Evolutionary conservation across 2,113 vertebrate species (phyloP).

Genomic region (Cyrtonyx montezumae): DNA sequence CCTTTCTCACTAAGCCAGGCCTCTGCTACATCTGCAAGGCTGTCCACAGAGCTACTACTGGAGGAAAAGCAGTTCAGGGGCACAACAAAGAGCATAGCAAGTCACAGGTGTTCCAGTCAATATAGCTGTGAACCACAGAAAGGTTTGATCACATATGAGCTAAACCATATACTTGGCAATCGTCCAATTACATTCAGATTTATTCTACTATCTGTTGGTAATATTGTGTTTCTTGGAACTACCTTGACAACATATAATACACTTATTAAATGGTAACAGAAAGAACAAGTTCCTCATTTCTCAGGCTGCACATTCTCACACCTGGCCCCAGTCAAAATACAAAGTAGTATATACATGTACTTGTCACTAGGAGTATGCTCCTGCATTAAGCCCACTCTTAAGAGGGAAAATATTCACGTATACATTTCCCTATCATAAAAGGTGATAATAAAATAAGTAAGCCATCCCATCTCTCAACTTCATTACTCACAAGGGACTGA

Average conservation of each 20-base stretch:
- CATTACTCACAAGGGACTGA: not conserved
- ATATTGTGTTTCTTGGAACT: not conserved
- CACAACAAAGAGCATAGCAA: not conserved
- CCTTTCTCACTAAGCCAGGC: too few relatives aligned
- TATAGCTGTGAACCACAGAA: not conserved
- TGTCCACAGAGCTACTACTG: too few relatives aligned
- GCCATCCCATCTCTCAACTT: not conserved
- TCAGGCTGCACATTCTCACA: not conserved
- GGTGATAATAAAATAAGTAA: fast-evolving
- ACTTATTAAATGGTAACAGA: not conserved
- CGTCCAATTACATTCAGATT: not conserved
- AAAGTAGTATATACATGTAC: not conserved
- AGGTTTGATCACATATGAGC: not conserved
- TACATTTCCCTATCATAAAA: not conserved
- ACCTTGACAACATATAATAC: not conserved
- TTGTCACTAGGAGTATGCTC: not conserved
- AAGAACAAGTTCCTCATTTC: not conserved
- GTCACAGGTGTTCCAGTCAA: not conserved
- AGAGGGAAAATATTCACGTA: not conserved
- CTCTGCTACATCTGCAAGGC: too few relatives aligned
- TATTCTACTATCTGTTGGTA: not conserved
- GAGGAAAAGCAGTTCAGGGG: not conserved
- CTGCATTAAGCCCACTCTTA: not conserved
- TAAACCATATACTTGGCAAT: not conserved
- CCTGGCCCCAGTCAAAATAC: not conserved